These are phyloP conservation scores for Cybosia mesomella DNA, from an alignment of 2,888 invertebrate species.

Conservation along the genomic window DNA sequence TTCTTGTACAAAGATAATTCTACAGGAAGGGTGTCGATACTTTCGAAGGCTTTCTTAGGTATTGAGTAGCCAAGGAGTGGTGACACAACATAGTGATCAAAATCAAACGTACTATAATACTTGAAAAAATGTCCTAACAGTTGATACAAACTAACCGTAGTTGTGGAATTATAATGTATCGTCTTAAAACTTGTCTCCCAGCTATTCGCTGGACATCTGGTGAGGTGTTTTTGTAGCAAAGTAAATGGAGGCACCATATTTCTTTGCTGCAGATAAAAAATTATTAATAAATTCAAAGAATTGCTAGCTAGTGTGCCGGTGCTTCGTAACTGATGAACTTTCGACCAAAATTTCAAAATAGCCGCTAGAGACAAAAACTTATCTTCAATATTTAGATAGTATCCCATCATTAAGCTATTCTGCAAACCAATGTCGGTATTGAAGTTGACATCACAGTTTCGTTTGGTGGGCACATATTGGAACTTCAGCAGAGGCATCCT, in stretches of 20 bases:
- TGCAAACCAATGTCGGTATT: constrained; percentile 7
- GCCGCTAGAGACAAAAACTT: constrained; percentile 18
- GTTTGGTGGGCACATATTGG: constrained; percentile 20
- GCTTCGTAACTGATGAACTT: constrained; percentile 14
- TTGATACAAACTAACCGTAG: constrained; percentile 21
- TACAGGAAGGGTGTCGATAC: constrained; percentile 25
- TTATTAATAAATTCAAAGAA: constrained; percentile 29
- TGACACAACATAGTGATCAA: constrained; percentile 37
- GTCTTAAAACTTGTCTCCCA: constrained; percentile 12
- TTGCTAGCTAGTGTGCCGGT: constrained; percentile 17
- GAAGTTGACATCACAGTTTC: constrained; percentile 24
- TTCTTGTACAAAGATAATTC: constrained; percentile 27
- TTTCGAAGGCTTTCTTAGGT: constrained; percentile 14
- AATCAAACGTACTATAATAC: constrained; percentile 46
- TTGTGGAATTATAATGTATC: constrained; percentile 3
- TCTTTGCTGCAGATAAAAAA: constrained; percentile 51
- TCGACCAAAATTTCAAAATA: constrained; percentile 27
- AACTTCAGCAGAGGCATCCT: constrained; percentile 23
- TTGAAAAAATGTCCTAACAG: constrained; percentile 45
- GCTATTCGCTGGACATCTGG: neutral
- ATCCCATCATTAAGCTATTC: constrained; percentile 21
- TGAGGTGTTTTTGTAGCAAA: constrained; percentile 18
- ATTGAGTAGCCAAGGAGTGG: constrained; percentile 49
- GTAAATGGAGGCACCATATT: constrained; percentile 20
- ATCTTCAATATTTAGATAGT: constrained; percentile 18